These are phyloP conservation scores for Aphelenchoides fujianensis DNA, from an alignment of 1,140 invertebrate genomes.

Conservation along the genomic window DNA sequence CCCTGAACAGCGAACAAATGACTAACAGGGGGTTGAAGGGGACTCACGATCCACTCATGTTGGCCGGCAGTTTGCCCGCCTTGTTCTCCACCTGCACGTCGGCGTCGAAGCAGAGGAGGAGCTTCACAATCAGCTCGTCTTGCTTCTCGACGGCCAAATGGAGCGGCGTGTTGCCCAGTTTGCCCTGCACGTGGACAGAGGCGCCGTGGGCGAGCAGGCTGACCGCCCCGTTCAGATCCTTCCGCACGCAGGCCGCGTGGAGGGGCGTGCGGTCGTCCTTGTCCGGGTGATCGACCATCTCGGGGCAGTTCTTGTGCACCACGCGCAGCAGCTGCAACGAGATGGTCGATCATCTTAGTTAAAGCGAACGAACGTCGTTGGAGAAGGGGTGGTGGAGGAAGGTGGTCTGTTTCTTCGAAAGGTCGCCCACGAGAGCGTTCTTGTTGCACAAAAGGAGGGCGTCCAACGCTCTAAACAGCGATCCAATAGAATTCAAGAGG, in stretches of 20 bases:
- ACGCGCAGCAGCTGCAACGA: conserved; percentile 9
- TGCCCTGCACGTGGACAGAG: conserved; percentile 7
- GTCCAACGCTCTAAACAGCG: neutral
- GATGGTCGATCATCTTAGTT: neutral
- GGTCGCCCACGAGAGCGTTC: neutral
- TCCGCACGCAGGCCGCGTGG: conserved; percentile 4
- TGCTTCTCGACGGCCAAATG: conserved; percentile 30
- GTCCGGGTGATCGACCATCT: conserved; percentile 9
- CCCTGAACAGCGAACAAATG: neutral
- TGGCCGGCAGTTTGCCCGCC: conserved; percentile 12
- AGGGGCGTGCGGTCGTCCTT: conserved; percentile 5
- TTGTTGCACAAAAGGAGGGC: neutral
- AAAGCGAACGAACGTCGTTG: conserved; percentile 1
- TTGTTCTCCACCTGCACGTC: conserved; percentile 28
- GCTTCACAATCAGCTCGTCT: conserved; percentile 23
- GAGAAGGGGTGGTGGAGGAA: neutral
- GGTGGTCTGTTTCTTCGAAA: neutral
- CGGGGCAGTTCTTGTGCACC: neutral
- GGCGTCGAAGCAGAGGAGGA: conserved; percentile 32
- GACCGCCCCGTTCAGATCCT: conserved; percentile 20
- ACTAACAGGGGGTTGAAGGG: neutral
- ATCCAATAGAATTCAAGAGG: neutral
- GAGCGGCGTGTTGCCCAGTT: conserved; percentile 28
- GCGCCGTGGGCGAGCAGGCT: conserved; percentile 31
- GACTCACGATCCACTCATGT: conserved; percentile 21